A percentile compares a stretch with the other conserved stretches of the same genome.
phyloP scores from a whole-genome alignment of 1,140 invertebrate genomes.

The Araneus ventricosus region DNA sequence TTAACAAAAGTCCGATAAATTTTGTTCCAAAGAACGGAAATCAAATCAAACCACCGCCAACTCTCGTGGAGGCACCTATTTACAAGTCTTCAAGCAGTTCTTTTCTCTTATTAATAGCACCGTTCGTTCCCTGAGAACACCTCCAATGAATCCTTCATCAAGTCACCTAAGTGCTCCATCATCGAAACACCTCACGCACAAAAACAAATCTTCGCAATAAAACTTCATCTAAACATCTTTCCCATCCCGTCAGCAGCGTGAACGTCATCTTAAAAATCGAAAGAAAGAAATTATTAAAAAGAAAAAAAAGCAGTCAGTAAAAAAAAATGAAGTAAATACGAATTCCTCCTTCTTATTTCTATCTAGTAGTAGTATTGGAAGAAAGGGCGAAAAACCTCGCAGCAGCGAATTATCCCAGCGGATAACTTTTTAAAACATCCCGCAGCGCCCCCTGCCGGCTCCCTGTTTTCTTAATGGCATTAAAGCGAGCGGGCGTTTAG shows the following conservation, averaged over 20 bases:
- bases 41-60: background rate
- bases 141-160: slow-evolving; percentile 61
- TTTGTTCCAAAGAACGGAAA: background rate
- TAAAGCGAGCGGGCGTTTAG: slow-evolving; percentile 74
- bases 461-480: slow-evolving; percentile 64
- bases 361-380: background rate
- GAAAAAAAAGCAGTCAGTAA: background rate
- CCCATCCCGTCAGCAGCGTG: background rate
- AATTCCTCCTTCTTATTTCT: background rate
- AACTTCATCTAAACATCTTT: slow-evolving; percentile 50
- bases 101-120: background rate
- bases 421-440: slow-evolving; percentile 53
- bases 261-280: slow-evolving; percentile 53
- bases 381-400: slow-evolving; percentile 18
- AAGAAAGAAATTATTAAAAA: slow-evolving; percentile 37
- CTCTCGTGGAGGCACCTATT: background rate
- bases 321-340: background rate
- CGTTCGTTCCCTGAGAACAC: background rate
- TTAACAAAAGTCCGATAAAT: background rate
- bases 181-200: slow-evolving; percentile 43
- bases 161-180: slow-evolving; percentile 54
- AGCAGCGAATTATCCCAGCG: slow-evolving; percentile 45
- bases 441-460: slow-evolving; percentile 62
- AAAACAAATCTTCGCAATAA: slow-evolving; percentile 54
- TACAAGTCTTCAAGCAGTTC: background rate